phyloP scores from a whole-genome alignment of 2,797 vertebrate species.

The Epinephelus coioides region DNA sequence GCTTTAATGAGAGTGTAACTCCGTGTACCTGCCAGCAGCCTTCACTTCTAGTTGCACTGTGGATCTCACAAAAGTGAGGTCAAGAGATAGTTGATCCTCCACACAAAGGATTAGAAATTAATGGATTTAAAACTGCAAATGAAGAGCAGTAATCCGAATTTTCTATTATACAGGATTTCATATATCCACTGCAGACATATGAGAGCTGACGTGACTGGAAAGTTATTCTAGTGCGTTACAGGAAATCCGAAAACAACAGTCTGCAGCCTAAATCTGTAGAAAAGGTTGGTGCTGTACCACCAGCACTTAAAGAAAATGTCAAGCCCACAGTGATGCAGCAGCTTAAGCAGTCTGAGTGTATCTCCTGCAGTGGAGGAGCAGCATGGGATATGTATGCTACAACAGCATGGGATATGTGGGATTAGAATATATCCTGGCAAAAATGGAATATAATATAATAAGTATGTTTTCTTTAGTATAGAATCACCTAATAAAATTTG shows the following conservation, averaged over 20 bases:
- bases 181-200: neutral
- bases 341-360: neutral
- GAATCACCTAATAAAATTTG: no score
- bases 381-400: neutral
- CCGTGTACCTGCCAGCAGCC: conserved; percentile 23
- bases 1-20: conserved; percentile 29
- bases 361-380: neutral
- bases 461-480: no score
- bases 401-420: no score
- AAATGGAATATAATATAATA: no score
- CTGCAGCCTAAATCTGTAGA: neutral
- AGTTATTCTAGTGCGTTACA: neutral
- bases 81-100: conserved; percentile 1
- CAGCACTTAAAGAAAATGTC: conserved; percentile 34
- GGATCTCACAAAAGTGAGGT: neutral
- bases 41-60: conserved; percentile 15
- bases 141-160: neutral
- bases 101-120: neutral
- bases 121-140: conserved; percentile 8
- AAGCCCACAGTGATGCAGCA: conserved; percentile 29
- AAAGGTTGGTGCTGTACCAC: conserved; percentile 11
- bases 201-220: neutral
- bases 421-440: no score
- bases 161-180: neutral
- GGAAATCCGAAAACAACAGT: neutral